Percentiles rank a stretch among this genome's conserved stretches.
These are phyloP conservation scores for Amblyopsis hoosieri DNA, from an alignment of 2,797 vertebrate species.

Conservation along the genomic window DNA sequence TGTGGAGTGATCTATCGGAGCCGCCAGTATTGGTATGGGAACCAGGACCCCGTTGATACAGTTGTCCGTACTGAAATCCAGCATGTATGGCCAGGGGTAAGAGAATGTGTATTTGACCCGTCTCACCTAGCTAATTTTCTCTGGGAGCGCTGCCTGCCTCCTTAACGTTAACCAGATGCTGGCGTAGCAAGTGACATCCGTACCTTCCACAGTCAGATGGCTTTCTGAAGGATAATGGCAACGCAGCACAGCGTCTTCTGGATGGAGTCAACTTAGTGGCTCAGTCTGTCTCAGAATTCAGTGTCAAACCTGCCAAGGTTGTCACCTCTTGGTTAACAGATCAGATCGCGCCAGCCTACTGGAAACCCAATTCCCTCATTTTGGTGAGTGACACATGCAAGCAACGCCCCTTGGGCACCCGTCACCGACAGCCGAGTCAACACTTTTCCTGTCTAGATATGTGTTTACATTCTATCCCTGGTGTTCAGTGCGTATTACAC, in stretches of 20 bases:
- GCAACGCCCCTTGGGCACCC: conserved; percentile 42
- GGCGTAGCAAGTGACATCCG: conserved; percentile 1
- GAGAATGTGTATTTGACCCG: conserved; percentile 40
- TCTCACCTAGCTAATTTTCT: too few species aligned
- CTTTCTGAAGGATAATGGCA: conserved; percentile 98
- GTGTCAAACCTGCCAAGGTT: conserved; percentile 96
- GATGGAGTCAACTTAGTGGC: conserved; percentile 98
- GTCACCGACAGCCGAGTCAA: conserved; percentile 57
- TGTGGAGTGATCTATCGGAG: conserved; percentile 84
- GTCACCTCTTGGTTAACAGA: conserved; percentile 97
- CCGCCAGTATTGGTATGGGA: conserved; percentile 76
- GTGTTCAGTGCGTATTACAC: conserved; percentile 45
- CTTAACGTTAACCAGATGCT: background rate
- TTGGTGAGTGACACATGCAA: conserved; percentile 79
- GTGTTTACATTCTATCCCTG: conserved; percentile 57
- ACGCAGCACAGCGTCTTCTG: conserved; percentile 94
- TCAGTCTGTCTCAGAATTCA: conserved; percentile 97
- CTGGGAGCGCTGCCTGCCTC: background rate
- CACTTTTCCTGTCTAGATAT: conserved; percentile 60
- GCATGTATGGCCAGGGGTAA: conserved; percentile 97
- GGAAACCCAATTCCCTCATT: conserved; percentile 96
- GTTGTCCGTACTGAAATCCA: conserved; percentile 98
- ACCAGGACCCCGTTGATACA: conserved; percentile 91
- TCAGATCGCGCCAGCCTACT: conserved; percentile 95
- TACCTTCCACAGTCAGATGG: conserved; percentile 83